Conservation (phyloP, 2,797 vertebrate genomes). For the Apodemus agrarius region DNA sequence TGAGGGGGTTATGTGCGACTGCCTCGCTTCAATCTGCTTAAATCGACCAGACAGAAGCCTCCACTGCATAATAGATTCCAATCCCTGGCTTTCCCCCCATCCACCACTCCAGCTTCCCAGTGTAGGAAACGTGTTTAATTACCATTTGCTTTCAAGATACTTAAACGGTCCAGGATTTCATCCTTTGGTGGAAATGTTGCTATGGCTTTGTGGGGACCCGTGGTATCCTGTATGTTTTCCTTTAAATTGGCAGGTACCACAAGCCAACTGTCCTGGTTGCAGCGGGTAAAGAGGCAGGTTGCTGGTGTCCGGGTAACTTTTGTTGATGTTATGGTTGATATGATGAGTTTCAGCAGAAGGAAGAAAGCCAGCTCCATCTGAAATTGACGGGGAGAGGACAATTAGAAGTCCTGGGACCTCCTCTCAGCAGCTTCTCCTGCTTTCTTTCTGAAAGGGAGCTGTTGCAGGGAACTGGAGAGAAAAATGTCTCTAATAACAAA, state of each 20-base stretch:
- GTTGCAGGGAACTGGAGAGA: neutral
- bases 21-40: slow-evolving; percentile 88
- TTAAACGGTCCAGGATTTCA: slow-evolving; percentile 93
- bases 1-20: slow-evolving; percentile 88
- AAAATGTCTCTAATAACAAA: slow-evolving; percentile 68
- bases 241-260: slow-evolving; percentile 31
- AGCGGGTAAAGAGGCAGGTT: neutral
- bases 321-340: slow-evolving; percentile 1
- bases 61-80: slow-evolving; percentile 91
- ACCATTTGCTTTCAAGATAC: slow-evolving; percentile 93
- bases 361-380: neutral
- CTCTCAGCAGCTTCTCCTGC: slow-evolving; percentile 7
- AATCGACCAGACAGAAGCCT: slow-evolving; percentile 88
- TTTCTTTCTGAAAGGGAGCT: neutral
- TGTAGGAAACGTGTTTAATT: slow-evolving; percentile 93
- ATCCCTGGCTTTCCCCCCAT: slow-evolving; percentile 78
- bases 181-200: slow-evolving; percentile 33
- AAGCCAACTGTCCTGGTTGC: neutral
- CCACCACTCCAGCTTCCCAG: slow-evolving; percentile 86
- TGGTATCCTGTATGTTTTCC: slow-evolving; percentile 5
- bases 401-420: neutral
- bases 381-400: slow-evolving; percentile 29
- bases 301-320: neutral
- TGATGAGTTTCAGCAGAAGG: neutral
- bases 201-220: neutral